These are phyloP conservation scores for Sigmodon hispidus DNA, from an alignment of 2,113 vertebrate species.

Conservation along the genomic window DNA sequence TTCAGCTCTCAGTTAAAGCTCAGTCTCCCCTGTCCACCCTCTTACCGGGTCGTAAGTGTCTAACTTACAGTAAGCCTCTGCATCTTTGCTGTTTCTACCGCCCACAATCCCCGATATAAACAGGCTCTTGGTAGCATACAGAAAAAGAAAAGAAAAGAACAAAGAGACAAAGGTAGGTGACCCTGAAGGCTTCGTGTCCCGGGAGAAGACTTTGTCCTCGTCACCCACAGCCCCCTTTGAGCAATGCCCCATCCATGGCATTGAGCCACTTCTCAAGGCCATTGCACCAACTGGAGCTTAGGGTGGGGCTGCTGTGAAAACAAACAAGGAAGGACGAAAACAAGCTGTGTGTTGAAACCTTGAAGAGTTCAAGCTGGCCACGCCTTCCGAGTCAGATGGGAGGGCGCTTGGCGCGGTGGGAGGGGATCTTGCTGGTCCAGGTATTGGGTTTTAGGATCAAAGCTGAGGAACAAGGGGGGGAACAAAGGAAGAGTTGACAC, in stretches of 20 bases:
- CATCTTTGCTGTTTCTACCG: background rate
- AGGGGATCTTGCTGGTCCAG: background rate
- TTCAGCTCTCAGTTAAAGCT: background rate
- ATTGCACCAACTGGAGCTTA: constrained; percentile 45
- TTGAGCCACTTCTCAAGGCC: constrained; percentile 40
- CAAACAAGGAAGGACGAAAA: constrained; percentile 75
- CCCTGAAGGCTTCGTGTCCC: constrained; percentile 33
- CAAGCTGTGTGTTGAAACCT: constrained; percentile 76
- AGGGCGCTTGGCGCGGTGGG: background rate
- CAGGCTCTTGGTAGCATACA: background rate
- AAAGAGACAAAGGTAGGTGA: constrained; percentile 20
- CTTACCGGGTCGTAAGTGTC: background rate
- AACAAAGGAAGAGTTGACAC: background rate
- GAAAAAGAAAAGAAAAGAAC: background rate
- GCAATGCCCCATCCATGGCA: constrained; percentile 27
- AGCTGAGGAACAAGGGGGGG: background rate
- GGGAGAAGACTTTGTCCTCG: constrained; percentile 31
- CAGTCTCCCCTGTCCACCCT: background rate
- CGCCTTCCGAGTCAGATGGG: background rate
- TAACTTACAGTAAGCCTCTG: background rate
- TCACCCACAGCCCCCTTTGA: constrained; percentile 46
- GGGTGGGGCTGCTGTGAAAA: constrained; percentile 67
- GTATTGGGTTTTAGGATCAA: background rate
- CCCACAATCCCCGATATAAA: background rate
- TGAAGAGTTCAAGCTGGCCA: constrained; percentile 42